Conservation (phyloP, 2,888 invertebrate species). For the Drosophila prostipennis region DNA sequence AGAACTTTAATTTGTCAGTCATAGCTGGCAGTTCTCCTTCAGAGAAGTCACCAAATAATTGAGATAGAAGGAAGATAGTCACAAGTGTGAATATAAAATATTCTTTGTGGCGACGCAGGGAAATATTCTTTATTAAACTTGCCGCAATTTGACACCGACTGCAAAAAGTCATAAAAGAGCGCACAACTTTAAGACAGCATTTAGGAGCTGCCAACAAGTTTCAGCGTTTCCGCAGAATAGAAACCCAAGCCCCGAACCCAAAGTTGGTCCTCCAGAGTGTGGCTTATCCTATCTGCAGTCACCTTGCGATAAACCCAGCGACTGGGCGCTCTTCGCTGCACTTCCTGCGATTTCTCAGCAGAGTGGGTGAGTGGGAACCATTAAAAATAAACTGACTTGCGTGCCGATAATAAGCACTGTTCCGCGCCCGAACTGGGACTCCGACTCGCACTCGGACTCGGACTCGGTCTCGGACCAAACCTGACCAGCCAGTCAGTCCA, state of each 20-base stretch:
- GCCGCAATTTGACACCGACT: conserved; percentile 39
- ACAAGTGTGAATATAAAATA: conserved; percentile 30
- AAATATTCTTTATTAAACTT: conserved; percentile 21
- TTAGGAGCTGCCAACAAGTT: conserved; percentile 75
- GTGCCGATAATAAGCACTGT: conserved; percentile 80
- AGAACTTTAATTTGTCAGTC: no score
- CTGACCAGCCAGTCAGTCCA: conserved; percentile 11
- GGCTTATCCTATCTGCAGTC: conserved; percentile 50
- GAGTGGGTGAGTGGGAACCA: conserved; percentile 80
- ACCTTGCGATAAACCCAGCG: conserved; percentile 58
- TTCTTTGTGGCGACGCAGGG: conserved; percentile 16
- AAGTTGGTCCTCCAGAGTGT: conserved; percentile 12
- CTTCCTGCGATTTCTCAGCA: conserved; percentile 39
- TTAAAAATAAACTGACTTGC: conserved; percentile 82
- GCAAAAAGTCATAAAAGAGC: conserved; percentile 46
- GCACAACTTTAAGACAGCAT: conserved; percentile 64
- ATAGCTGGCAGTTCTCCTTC: not conserved
- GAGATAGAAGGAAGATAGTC: conserved; percentile 8
- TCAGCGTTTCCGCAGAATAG: conserved; percentile 73
- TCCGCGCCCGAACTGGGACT: conserved; percentile 6
- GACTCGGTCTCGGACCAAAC: conserved; percentile 2
- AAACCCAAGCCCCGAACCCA: conserved; percentile 39
- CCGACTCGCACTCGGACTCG: conserved; percentile 8
- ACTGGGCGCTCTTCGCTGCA: conserved; percentile 46
- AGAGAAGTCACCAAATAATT: not conserved